A percentile compares a stretch with the other conserved stretches of the same genome.
Conservation (phyloP, 2,797 vertebrate genomes). For the Smutsia gigantea region DNA sequence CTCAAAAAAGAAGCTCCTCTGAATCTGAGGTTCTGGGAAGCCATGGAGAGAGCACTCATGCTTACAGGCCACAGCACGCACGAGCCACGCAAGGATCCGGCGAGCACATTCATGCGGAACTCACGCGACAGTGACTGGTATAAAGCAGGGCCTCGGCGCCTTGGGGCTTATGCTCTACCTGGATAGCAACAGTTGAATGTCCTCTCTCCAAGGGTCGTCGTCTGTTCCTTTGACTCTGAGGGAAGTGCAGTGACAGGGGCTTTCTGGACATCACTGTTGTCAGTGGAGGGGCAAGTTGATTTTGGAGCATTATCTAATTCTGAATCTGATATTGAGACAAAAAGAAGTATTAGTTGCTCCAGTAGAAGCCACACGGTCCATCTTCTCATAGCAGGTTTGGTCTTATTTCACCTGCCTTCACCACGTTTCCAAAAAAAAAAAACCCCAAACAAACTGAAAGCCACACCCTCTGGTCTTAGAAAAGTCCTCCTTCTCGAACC, state of each 20-base stretch:
- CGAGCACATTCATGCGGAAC: accelerated
- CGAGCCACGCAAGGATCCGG: accelerated
- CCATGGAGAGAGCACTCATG: accelerated
- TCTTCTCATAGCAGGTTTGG: not conserved
- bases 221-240: constrained; percentile 45
- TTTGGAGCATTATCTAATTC: not conserved
- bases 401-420: not conserved
- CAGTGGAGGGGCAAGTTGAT: not conserved
- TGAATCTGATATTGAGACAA: constrained; percentile 49
- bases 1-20: not conserved
- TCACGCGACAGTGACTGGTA: accelerated
- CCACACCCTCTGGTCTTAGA: not conserved
- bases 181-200: constrained; percentile 78
- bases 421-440: not conserved
- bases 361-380: accelerated
- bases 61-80: accelerated
- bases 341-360: not conserved
- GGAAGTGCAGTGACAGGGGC: accelerated
- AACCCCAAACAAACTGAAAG: not conserved
- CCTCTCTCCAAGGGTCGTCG: constrained; percentile 55
- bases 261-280: not conserved
- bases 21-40: not conserved
- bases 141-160: accelerated
- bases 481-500: not conserved
- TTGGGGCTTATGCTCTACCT: not conserved